Percentiles rank a stretch among this genome's conserved stretches.
These are phyloP conservation scores for Cylloceria caligata DNA, from an alignment of 2,888 invertebrate genomes.

Conservation along the genomic window DNA sequence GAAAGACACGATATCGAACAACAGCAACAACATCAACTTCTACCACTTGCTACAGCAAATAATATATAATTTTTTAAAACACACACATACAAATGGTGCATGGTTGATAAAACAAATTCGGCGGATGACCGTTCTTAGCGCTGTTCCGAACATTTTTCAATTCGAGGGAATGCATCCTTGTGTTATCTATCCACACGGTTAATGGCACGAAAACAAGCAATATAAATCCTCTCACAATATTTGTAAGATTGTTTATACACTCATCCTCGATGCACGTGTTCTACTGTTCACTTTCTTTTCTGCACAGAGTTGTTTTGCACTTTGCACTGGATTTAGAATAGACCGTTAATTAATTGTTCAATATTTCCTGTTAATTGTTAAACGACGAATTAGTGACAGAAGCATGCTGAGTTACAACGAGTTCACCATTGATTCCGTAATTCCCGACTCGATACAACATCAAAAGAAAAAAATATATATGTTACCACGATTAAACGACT, in stretches of 20 bases:
- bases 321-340: conserved; percentile 54
- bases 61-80: conserved; percentile 11
- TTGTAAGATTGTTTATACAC: conserved; percentile 22
- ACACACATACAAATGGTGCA: conserved; percentile 63
- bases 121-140: conserved; percentile 28
- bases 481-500: background rate
- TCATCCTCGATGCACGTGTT: conserved; percentile 58
- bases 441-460: background rate
- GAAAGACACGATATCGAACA: conserved; percentile 41
- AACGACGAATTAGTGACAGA: conserved; percentile 18
- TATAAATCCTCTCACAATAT: conserved; percentile 12
- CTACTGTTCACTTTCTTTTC: conserved; percentile 30
- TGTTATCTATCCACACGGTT: conserved; percentile 54
- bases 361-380: conserved; percentile 18
- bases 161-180: conserved; percentile 38
- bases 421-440: conserved; percentile 38
- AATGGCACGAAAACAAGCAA: conserved; percentile 53
- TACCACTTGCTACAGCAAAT: conserved; percentile 22
- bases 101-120: conserved; percentile 55
- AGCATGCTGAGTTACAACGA: conserved; percentile 53
- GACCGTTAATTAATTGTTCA: conserved; percentile 15
- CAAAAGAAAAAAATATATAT: background rate
- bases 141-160: conserved; percentile 56
- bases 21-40: conserved; percentile 43
- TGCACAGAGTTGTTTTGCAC: conserved; percentile 60